phyloP scores from a whole-genome alignment of 2,888 invertebrate species.

The Melieria crassipennis region DNA sequence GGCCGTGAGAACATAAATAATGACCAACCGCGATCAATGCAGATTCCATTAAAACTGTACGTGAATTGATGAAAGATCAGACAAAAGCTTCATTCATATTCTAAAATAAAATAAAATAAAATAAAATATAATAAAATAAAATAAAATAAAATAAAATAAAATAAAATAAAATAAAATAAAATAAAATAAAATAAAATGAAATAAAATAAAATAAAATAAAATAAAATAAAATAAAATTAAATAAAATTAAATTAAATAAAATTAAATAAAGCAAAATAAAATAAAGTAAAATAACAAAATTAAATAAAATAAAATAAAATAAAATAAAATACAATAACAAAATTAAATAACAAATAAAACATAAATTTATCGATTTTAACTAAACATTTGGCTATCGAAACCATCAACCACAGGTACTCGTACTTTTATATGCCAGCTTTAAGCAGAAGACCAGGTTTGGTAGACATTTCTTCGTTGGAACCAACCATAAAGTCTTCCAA shows the following conservation, averaged over 20 bases:
- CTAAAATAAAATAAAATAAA: slow-evolving; percentile 7
- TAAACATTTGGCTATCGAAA: neutral
- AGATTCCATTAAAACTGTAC: too few relatives aligned
- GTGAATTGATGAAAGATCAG: too few relatives aligned
- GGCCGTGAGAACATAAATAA: too few relatives aligned
- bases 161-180: slow-evolving; percentile 14
- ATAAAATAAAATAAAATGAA: slow-evolving; percentile 3
- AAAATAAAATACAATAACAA: slow-evolving; percentile 7
- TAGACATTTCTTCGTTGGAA: too few relatives aligned
- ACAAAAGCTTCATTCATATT: too few relatives aligned
- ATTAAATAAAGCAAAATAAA: slow-evolving; percentile 9
- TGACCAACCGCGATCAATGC: too few relatives aligned
- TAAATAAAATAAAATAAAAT: neutral
- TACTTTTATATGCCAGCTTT: too few relatives aligned
- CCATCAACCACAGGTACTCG: neutral
- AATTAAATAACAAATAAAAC: neutral
- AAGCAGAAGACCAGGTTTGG: too few relatives aligned
- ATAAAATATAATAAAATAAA: slow-evolving; percentile 13
- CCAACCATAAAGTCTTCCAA: too few relatives aligned
- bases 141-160: slow-evolving; percentile 14
- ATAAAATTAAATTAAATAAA: slow-evolving; percentile 8
- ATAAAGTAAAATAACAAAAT: slow-evolving; percentile 9
- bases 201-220: slow-evolving; percentile 16
- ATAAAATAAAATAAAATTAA: slow-evolving; percentile 12
- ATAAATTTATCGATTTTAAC: too few relatives aligned